These are phyloP conservation scores for Drepana arcuata DNA, from an alignment of 1,140 invertebrate genomes.

Conservation along the genomic window DNA sequence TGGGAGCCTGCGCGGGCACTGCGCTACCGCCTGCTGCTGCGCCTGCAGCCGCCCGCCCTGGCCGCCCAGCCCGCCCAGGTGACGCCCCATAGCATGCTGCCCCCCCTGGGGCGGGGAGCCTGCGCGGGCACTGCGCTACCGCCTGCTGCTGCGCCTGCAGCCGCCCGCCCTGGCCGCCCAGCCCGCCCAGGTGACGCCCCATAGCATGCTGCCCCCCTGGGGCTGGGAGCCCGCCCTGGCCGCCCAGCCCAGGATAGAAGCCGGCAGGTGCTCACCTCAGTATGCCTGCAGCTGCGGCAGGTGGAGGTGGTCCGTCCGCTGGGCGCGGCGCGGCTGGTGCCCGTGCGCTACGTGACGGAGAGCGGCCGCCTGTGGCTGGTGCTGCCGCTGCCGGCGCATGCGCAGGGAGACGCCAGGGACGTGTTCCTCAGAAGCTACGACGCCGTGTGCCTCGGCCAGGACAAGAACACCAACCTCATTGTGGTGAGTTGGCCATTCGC, in stretches of 20 bases:
- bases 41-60: conserved; percentile 51
- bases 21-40: conserved; percentile 89
- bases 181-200: not conserved
- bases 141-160: conserved; percentile 77
- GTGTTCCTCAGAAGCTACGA: conserved; percentile 35
- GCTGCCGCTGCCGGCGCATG: conserved; percentile 61
- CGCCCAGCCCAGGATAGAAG: too few relatives aligned
- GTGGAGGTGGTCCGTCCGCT: conserved; percentile 84
- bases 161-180: not conserved
- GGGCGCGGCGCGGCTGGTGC: conserved; percentile 86
- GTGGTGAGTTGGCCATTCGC: conserved; percentile 11
- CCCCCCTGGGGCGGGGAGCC: conserved; percentile 76
- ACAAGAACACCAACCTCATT: conserved; percentile 26
- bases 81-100: not conserved
- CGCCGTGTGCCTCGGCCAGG: conserved; percentile 14
- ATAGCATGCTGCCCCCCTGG: not conserved
- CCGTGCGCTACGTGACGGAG: conserved; percentile 94
- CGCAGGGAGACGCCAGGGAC: conserved; percentile 28
- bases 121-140: conserved; percentile 90
- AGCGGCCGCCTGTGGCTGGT: conserved; percentile 85
- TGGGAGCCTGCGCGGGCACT: conserved; percentile 92
- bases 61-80: conserved; percentile 1
- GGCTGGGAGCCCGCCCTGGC: not conserved
- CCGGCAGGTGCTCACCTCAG: too few relatives aligned
- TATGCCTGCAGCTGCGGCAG: conserved; percentile 14